Conservation (phyloP, 2,888 invertebrate species). For the Meloe dianella region DNA sequence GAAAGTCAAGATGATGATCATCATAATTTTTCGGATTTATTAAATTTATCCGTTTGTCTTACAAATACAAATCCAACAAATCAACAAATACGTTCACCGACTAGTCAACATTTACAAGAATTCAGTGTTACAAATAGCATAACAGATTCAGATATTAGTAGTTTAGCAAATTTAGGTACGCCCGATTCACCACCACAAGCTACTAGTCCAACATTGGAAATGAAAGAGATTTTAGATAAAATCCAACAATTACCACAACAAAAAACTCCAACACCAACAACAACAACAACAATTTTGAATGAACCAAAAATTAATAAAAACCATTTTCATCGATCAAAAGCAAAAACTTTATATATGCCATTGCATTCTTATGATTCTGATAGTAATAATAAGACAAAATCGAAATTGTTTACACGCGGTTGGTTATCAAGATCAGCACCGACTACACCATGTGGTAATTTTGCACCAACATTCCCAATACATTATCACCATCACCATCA, state of each 20-base stretch:
- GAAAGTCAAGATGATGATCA: conserved; percentile 52
- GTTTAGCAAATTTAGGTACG: conserved; percentile 70
- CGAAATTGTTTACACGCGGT: conserved; percentile 55
- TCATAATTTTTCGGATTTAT: conserved; percentile 56
- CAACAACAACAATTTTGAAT: conserved; percentile 45
- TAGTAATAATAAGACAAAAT: conserved; percentile 36
- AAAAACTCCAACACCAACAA: conserved; percentile 50
- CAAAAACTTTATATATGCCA: conserved; percentile 75
- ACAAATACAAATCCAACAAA: conserved; percentile 37
- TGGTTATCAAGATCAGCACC: conserved; percentile 80
- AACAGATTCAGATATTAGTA: conserved; percentile 70
- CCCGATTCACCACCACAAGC: conserved; percentile 80
- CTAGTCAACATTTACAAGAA: conserved; percentile 9
- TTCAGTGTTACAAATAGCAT: conserved; percentile 57
- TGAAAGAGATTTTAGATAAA: conserved; percentile 74
- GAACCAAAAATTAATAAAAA: conserved; percentile 49
- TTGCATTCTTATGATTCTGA: conserved; percentile 54
- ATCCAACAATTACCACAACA: conserved; percentile 71
- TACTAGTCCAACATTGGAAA: conserved; percentile 81
- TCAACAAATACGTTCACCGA: conserved; percentile 32
- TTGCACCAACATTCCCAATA: conserved; percentile 70
- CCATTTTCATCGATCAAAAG: conserved; percentile 64
- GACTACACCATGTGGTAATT: conserved; percentile 75
- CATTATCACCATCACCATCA: conserved; percentile 37
- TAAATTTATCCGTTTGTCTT: conserved; percentile 56